Evolutionary conservation across 2,888 invertebrate species (phyloP).

Genomic region (Eristalinus sepulchralis): DNA sequence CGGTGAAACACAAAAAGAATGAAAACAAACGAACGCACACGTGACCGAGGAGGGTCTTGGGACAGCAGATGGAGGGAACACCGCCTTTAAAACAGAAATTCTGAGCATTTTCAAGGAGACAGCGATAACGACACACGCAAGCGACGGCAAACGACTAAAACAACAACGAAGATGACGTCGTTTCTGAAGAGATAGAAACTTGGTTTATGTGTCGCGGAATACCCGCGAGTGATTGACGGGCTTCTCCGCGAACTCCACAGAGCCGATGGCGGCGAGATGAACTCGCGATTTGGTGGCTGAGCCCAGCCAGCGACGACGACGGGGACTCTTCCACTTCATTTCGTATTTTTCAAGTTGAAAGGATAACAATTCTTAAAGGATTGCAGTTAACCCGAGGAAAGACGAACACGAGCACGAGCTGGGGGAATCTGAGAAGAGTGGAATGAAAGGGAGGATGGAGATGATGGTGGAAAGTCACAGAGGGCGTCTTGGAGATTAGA

Average conservation of each 20-base stretch:
- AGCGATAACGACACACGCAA: no score
- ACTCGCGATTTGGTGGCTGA: neutral
- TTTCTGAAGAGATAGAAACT: slow-evolving; percentile 40
- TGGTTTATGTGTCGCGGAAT: slow-evolving; percentile 65
- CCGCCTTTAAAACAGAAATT: neutral
- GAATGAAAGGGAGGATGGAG: neutral
- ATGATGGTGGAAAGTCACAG: neutral
- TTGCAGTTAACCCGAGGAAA: slow-evolving; percentile 68
- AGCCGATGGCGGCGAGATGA: slow-evolving; percentile 27
- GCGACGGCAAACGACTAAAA: no score
- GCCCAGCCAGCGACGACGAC: neutral
- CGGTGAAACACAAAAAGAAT: neutral
- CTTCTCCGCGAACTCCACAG: neutral
- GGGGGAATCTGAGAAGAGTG: neutral
- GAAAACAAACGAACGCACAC: neutral
- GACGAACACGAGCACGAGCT: neutral
- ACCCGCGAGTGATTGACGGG: slow-evolving; percentile 68
- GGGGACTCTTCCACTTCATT: slow-evolving; percentile 1
- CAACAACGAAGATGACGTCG: slow-evolving; percentile 32
- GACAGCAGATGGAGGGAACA: neutral
- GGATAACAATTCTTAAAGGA: slow-evolving; percentile 63
- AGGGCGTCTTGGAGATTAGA: neutral
- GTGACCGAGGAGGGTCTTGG: neutral
- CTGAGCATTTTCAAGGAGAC: slow-evolving; percentile 35
- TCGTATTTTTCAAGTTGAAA: slow-evolving; percentile 57